These are phyloP conservation scores for Gobio occitaniae DNA, from an alignment of 2,797 vertebrate species.

Conservation along the genomic window DNA sequence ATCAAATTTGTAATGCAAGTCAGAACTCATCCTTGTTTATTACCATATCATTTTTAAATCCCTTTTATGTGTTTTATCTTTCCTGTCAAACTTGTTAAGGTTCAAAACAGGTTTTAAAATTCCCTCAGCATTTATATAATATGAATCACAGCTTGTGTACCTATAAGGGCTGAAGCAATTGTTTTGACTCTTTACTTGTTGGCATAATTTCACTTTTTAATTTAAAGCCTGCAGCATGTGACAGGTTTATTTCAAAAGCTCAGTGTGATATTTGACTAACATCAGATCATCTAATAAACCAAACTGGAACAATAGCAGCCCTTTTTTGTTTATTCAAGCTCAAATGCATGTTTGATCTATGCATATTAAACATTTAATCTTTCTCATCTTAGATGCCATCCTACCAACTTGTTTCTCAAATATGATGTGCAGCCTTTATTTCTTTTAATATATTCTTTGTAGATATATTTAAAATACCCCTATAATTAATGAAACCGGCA, in stretches of 20 bases:
- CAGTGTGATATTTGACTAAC: neutral
- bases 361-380: neutral
- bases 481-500: neutral
- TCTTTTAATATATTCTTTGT: neutral
- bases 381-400: neutral
- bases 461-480: neutral
- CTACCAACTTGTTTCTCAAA: neutral
- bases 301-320: neutral
- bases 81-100: neutral
- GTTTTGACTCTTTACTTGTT: neutral
- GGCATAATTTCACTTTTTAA: neutral
- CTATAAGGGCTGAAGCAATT: too few species aligned
- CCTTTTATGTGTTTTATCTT: neutral
- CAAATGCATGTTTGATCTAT: neutral
- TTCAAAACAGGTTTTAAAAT: neutral
- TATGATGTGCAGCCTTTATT: neutral
- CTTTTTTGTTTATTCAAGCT: neutral
- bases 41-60: neutral
- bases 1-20: constrained; percentile 3
- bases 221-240: neutral
- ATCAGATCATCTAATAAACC: neutral
- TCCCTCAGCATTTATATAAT: neutral
- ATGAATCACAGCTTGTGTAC: neutral
- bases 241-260: neutral
- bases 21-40: neutral